These are phyloP conservation scores for Meriones psammophilus DNA, from an alignment of 2,797 vertebrate genomes.

Conservation along the genomic window DNA sequence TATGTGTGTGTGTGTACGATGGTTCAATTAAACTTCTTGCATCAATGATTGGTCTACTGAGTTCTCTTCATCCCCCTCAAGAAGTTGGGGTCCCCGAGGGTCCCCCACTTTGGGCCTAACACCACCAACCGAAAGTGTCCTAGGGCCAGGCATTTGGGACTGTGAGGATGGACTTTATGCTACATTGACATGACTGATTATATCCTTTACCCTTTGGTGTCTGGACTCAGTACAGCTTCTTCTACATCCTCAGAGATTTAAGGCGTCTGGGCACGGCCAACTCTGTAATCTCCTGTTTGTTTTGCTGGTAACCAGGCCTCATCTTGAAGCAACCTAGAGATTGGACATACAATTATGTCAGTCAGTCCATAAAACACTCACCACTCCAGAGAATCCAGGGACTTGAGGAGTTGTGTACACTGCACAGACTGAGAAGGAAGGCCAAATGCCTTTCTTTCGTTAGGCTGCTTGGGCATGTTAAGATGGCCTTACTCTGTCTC, in stretches of 20 bases:
- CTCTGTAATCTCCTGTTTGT: neutral
- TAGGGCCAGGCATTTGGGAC: neutral
- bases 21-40: too few species aligned
- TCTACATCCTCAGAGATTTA: neutral
- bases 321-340: neutral
- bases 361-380: neutral
- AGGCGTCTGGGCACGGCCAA: neutral
- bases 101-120: too few species aligned
- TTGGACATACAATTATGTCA: neutral
- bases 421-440: neutral
- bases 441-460: too few species aligned
- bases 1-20: too few species aligned
- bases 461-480: too few species aligned
- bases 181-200: too few species aligned
- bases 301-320: neutral
- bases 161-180: neutral
- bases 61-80: too few species aligned
- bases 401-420: neutral
- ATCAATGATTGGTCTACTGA: too few species aligned
- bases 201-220: neutral
- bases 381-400: neutral
- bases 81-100: too few species aligned
- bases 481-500: neutral
- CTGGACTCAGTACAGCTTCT: neutral
- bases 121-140: neutral